Evolutionary conservation across 1,140 invertebrate species (phyloP), one percentile per base, ranked within the genome.

Genomic region (Matsumurasca onukii): DNA sequence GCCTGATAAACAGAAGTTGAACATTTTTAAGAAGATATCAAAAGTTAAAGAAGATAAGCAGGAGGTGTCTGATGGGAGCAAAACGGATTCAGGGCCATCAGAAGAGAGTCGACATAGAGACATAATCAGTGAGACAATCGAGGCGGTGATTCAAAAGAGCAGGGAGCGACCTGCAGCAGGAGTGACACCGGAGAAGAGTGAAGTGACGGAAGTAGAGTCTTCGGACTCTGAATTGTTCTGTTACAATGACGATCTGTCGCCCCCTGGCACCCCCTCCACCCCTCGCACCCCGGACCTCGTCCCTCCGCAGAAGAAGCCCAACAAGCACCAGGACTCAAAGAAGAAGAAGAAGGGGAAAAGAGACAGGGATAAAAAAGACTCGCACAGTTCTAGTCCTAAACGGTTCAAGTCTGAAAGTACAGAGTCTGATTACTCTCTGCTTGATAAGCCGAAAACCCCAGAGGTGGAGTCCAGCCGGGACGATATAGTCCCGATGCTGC

Each of bases 1-100:
- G 77, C 91, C 90, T 0, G 89, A 93, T 76, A 90, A 87, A 77
- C 89, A 88, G 76, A 93, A 93, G 78, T 78, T 92, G 27, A 93
- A 92, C 80, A 91, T 93, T 76, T 91, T 93, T 73, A 93, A 92
- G 76, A 92, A 92, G 80, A 91, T 93, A 74, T 87, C 89, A 63
- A 91, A 91, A 81, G 86, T 87, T 20, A 91, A 89, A 79, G 87
- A 88, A 73, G 86, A 88, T 72, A 84, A 82, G 71, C 81, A 81
- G 77, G 39, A 59, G n/a, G 29, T 39, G 22, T 29, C 17, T n/a
- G 51, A 67, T 55, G 82, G 81, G 49, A 82, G 83, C n/a, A 15
- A n/a, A 22, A 39, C n/a, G 29, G 24, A 20, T 22, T 15, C 31
- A 1, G 20, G 12, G 24, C n/a, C 20, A 31, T 20, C 25, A 17